phyloP scores from a whole-genome alignment of 2,797 vertebrate species.

The Brotula barbata region DNA sequence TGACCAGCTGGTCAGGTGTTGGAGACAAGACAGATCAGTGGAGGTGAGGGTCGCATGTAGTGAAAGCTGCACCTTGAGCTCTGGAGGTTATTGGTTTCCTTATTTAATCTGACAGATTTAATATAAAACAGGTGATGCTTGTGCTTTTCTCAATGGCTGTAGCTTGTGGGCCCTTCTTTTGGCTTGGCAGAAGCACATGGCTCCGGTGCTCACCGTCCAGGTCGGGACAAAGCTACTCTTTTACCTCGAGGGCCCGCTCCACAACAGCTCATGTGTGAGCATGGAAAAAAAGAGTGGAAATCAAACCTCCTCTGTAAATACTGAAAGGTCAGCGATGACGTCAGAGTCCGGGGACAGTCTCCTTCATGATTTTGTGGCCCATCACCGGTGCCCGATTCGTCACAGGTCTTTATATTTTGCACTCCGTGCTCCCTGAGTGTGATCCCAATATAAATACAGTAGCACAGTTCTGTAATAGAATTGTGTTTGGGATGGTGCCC shows the following conservation, averaged over 20 bases:
- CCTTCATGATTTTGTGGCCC: slow-evolving; percentile 58
- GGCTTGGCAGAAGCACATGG: slow-evolving; percentile 70
- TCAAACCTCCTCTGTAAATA: slow-evolving; percentile 79
- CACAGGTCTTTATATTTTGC: slow-evolving; percentile 60
- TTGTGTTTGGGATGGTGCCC: slow-evolving; percentile 41
- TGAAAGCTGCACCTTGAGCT: slow-evolving; percentile 33
- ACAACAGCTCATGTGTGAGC: slow-evolving; percentile 75
- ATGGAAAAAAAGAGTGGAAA: slow-evolving; percentile 76
- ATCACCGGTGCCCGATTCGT: slow-evolving; percentile 57
- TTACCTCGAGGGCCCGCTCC: slow-evolving; percentile 64
- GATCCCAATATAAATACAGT: slow-evolving; percentile 61
- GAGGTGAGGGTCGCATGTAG: slow-evolving; percentile 27
- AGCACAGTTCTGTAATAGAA: slow-evolving; percentile 44
- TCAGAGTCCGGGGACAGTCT: slow-evolving; percentile 62
- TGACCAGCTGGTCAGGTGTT: not conserved
- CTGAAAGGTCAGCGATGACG: slow-evolving; percentile 77
- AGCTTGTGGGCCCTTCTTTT: slow-evolving; percentile 62
- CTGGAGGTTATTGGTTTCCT: slow-evolving; percentile 67
- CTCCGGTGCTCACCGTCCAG: slow-evolving; percentile 64
- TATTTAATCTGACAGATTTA: slow-evolving; percentile 76
- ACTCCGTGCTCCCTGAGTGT: slow-evolving; percentile 64
- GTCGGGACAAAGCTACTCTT: slow-evolving; percentile 78
- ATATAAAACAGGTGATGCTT: slow-evolving; percentile 77
- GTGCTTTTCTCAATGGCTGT: slow-evolving; percentile 59
- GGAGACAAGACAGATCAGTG: slow-evolving; percentile 24